phyloP scores from a whole-genome alignment of 2,888 invertebrate species.

The Caenorhabditis virilis region DNA sequence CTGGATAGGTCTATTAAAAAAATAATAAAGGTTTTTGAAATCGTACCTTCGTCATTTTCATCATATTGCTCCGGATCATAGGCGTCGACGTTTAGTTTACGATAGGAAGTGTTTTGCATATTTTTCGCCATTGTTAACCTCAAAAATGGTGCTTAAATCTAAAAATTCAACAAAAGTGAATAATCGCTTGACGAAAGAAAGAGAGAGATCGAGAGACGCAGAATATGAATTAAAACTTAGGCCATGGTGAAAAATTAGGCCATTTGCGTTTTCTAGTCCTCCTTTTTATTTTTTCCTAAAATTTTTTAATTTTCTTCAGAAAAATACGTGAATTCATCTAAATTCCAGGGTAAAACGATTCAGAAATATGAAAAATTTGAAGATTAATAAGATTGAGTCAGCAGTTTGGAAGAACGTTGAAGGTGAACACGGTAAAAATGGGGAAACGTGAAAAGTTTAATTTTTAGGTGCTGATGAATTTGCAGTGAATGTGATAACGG shows the following conservation, averaged over 20 bases:
- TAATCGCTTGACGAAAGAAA: not conserved
- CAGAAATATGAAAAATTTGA: not conserved
- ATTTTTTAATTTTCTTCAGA: not conserved
- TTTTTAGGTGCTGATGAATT: constrained; percentile 7
- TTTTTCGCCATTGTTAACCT: constrained; percentile 61
- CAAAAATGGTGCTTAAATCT: not conserved
- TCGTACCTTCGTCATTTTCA: constrained; percentile 56
- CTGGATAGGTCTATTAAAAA: no score
- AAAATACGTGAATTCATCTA: not conserved
- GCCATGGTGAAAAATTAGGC: not conserved
- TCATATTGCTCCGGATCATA: constrained; percentile 59
- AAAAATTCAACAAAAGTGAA: not conserved
- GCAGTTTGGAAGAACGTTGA: not conserved
- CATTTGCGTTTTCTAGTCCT: not conserved
- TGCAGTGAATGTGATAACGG: constrained; percentile 15
- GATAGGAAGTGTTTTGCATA: constrained; percentile 58
- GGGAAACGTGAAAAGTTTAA: not conserved
- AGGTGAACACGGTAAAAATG: not conserved
- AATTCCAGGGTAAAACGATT: not conserved
- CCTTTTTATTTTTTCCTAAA: not conserved
- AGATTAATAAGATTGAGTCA: not conserved
- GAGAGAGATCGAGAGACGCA: constrained; percentile 2
- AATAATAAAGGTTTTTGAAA: no score
- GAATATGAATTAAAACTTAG: not conserved
- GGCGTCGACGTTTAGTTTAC: constrained; percentile 64